phyloP scores from a whole-genome alignment of 1,140 invertebrate genomes.

The Teleopsis dalmanni region DNA sequence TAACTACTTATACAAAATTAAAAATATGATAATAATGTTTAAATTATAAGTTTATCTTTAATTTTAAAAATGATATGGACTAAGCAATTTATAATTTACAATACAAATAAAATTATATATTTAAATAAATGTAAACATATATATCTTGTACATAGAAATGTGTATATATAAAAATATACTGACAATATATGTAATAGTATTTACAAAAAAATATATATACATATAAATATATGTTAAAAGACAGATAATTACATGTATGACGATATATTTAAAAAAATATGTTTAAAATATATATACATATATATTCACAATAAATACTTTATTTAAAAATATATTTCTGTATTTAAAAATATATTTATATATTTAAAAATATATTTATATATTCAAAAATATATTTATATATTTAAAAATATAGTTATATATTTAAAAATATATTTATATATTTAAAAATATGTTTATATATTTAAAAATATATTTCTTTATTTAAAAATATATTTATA shows the following conservation, averaged over 20 bases:
- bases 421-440: neutral
- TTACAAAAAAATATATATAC: neutral
- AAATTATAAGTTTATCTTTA: no score
- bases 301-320: conserved; percentile 1
- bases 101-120: neutral
- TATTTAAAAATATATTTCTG: neutral
- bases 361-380: conserved; percentile 6
- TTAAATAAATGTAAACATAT: neutral
- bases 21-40: neutral
- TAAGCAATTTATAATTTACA: neutral
- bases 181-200: neutral
- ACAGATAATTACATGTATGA: neutral
- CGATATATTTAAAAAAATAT: neutral
- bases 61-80: no score
- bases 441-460: neutral
- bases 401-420: no score
- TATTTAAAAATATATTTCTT: conserved; percentile 2
- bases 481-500: neutral
- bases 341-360: neutral
- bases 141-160: neutral
- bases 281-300: conserved; percentile 1
- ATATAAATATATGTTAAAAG: conserved; percentile 17
- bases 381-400: conserved; percentile 1
- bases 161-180: neutral
- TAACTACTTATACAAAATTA: neutral